Conservation (phyloP, 2,797 vertebrate species). For the Sciurus carolinensis region DNA sequence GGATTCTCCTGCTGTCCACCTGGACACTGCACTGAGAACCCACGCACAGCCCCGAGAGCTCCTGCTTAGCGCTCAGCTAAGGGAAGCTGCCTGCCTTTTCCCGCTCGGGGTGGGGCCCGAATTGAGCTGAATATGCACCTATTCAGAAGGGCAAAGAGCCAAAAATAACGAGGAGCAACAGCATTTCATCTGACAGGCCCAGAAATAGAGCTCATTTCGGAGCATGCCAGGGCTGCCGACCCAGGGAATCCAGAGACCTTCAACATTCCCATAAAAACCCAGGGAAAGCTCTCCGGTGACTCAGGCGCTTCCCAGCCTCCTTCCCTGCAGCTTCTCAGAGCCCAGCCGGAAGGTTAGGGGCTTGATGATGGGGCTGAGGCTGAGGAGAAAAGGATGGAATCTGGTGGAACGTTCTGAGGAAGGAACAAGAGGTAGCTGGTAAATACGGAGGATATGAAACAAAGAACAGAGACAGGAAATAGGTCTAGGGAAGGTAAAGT, state of each 20-base stretch:
- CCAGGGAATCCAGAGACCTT: constrained; percentile 43
- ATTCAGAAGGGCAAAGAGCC: constrained; percentile 83
- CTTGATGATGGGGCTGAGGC: neutral
- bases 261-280: neutral
- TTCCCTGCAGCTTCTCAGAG: neutral
- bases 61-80: neutral
- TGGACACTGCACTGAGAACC: neutral
- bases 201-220: constrained; percentile 81
- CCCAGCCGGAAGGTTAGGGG: neutral
- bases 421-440: neutral
- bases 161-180: constrained; percentile 83
- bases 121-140: constrained; percentile 80
- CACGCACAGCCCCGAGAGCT: neutral
- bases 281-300: neutral
- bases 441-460: neutral
- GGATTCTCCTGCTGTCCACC: neutral
- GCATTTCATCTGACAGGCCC: constrained; percentile 82
- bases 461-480: neutral
- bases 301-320: neutral
- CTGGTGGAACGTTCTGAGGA: neutral
- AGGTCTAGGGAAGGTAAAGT: neutral
- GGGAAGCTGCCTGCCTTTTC: constrained; percentile 45
- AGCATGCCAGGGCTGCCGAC: constrained; percentile 60
- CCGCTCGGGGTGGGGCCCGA: constrained; percentile 58
- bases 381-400: neutral